A percentile compares a stretch with the other conserved stretches of the same genome.
These are phyloP conservation scores for Tetranychus truncatus DNA, from an alignment of 2,888 invertebrate genomes.

Conservation along the genomic window DNA sequence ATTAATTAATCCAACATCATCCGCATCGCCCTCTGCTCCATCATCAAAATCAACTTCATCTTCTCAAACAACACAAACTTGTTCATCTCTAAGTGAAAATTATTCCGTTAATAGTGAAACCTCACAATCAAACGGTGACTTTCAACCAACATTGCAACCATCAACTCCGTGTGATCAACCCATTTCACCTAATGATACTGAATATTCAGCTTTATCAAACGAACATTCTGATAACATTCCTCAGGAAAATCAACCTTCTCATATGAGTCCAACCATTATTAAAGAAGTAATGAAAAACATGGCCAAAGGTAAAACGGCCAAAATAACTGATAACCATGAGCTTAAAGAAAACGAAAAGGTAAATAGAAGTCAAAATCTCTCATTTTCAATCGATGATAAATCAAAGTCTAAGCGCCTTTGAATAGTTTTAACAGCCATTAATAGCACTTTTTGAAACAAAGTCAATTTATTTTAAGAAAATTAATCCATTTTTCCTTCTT, in stretches of 20 bases:
- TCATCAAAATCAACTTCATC: neutral
- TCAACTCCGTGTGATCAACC: neutral
- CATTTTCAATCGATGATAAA: neutral
- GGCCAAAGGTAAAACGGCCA: neutral
- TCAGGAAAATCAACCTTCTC: neutral
- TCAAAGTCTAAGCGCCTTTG: neutral
- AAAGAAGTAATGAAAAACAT: slow-evolving; percentile 15
- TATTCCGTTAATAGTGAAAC: no score
- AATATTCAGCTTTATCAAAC: neutral
- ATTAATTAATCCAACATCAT: neutral
- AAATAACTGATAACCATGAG: neutral
- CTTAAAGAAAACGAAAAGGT: neutral
- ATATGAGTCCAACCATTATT: slow-evolving; percentile 15
- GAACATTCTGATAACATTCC: no score
- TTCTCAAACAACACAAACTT: neutral
- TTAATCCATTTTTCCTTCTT: no score
- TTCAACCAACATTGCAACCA: neutral
- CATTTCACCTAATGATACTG: neutral
- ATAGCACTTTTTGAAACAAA: no score
- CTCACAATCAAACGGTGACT: neutral
- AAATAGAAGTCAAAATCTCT: neutral
- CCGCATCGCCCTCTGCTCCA: neutral
- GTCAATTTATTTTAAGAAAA: no score
- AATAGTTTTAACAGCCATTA: no score
- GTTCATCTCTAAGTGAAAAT: neutral